phyloP scores from a whole-genome alignment of 2,888 invertebrate species.

The Hemicrepidius hirtus region DNA sequence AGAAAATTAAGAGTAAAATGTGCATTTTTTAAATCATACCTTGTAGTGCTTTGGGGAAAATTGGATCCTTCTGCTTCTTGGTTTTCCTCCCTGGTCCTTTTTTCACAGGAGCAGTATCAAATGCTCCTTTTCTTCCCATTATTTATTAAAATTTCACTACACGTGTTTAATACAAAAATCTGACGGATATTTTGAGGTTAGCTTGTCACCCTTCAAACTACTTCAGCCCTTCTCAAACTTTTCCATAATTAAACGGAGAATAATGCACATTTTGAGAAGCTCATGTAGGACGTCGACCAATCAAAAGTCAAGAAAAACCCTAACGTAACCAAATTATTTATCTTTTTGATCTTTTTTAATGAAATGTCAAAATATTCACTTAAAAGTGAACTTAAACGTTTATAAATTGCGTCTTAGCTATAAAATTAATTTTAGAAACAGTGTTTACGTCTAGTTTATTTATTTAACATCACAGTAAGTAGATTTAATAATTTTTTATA shows the following conservation, averaged over 20 bases:
- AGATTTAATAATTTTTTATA: background rate
- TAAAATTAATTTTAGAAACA: background rate
- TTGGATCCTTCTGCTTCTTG: slow-evolving; percentile 89
- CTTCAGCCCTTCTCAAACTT: too few relatives aligned
- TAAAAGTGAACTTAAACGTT: background rate
- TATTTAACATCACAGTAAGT: background rate
- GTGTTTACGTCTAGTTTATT: background rate
- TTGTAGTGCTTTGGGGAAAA: slow-evolving; percentile 76
- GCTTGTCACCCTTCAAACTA: background rate
- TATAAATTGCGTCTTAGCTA: background rate
- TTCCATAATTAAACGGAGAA: too few relatives aligned
- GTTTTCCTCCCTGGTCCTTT: slow-evolving; percentile 92
- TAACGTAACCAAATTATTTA: too few relatives aligned
- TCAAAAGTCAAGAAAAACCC: too few relatives aligned
- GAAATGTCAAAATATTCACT: background rate
- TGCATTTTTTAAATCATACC: slow-evolving; percentile 66
- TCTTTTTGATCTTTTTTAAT: too few relatives aligned
- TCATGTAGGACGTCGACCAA: too few relatives aligned
- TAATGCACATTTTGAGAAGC: too few relatives aligned
- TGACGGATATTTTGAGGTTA: slow-evolving; percentile 7
- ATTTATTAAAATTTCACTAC: slow-evolving; percentile 54
- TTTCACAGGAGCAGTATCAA: slow-evolving; percentile 81
- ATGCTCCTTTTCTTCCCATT: slow-evolving; percentile 93
- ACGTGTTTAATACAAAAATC: background rate
- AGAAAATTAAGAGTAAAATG: too few relatives aligned